Evolutionary conservation across 2,888 invertebrate species (phyloP), one percentile per base, ranked within the genome.

Genomic region (Malacosoma neustria): DNA sequence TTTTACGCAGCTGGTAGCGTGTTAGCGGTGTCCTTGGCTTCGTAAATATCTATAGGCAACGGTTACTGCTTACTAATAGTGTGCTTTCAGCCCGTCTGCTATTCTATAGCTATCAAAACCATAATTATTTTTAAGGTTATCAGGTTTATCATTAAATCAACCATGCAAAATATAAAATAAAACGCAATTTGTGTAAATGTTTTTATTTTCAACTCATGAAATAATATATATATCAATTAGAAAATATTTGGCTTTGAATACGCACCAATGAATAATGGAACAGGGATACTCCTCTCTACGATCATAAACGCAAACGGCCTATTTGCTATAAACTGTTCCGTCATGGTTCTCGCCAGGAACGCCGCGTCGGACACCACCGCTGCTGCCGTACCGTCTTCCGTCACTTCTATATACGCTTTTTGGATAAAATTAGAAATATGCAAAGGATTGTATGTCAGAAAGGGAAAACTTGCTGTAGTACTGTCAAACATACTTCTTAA

Each of bases 301-400:
- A 85, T 76, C 70, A 80, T 79, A 38, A 63, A 84, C n/a, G 77
- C 29, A 44, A 85, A 85, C 0, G 84, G 82, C 40, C 53, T 72
- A 46, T 79, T 74, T 0, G 62, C 77, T 0, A 54, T 38, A 30
- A 75, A 77, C 14, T 55, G 40, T 0, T 49, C 45, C 0, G 65
- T 61, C 14, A 58, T 6, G 42, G 52, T 52, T 2, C 73, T 62
- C 0, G 59, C 46, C 4, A 52, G 43, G 3, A 73, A 58, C 0
- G 50, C 39, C 0, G 54, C 71, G 2, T 47, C 61, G 0, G 66
- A 58, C 0, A 49, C 72, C 0, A 67, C 70, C 11, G 63, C 54
- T 0, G 76, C 74, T 1, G 56, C 61, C 0, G 77, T 72, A 0
- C 84, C 84, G 32, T 73, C 70, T 31, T 85, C 84, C 0, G 62